phyloP scores from a whole-genome alignment of 2,113 vertebrate species.

The Columba janthina region DNA sequence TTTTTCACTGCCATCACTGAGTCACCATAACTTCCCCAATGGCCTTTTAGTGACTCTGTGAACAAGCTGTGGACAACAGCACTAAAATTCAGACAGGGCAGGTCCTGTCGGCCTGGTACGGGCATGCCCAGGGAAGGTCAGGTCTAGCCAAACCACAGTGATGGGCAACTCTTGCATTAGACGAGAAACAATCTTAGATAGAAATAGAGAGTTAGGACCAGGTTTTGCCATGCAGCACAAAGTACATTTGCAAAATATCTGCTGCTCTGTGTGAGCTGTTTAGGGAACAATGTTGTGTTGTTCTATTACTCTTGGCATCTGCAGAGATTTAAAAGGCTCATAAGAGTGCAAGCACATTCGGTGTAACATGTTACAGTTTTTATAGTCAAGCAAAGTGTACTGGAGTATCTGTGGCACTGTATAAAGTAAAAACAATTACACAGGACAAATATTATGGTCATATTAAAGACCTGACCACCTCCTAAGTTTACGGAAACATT shows the following conservation, averaged over 20 bases:
- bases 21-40: neutral
- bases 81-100: neutral
- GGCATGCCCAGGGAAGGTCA: neutral
- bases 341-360: neutral
- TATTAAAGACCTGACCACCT: neutral
- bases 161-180: neutral
- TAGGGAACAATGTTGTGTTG: rapidly evolving
- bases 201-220: neutral
- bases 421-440: neutral
- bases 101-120: neutral
- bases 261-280: neutral
- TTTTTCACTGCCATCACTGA: neutral
- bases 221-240: neutral
- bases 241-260: neutral
- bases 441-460: neutral
- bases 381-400: neutral
- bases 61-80: neutral
- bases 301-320: neutral
- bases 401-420: neutral
- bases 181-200: neutral
- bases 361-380: neutral
- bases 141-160: neutral
- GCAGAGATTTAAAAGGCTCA: neutral
- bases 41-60: neutral
- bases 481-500: neutral